Base-by-base conservation (phyloP, 2,888 invertebrate genomes). In the Lampropteryx suffumata region DNA sequence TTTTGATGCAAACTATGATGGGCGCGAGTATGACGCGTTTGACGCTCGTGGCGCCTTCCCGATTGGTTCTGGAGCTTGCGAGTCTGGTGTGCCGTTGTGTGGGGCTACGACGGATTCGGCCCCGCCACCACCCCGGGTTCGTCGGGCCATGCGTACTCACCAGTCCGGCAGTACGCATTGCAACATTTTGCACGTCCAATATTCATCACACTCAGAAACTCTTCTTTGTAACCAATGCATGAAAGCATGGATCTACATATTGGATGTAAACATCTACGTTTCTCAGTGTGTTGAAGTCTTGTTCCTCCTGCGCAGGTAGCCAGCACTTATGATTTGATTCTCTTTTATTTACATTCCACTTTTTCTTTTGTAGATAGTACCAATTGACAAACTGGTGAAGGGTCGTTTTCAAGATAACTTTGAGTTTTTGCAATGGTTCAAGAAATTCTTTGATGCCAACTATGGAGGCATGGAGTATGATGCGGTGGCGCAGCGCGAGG, bases 361-460 rank as follows among this genome's bases (percentile, higher is more conserved):
- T 79, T 76, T 86, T 88, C 79, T 84, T 88, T 91, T 91, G 79
- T 93, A 97, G 97, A 95, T 96, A 86, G 95, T 97, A 80, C 95
- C 97, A 69, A 96, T 98, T 82, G 97, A 98, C 92, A 95, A 92
- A 91, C 93, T 99, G 93, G 97, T 98, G 87, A 99, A 98, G 92
- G 98, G 97, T 86, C 95, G 98, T 74, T 99, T 99, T 92, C 99
- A 99, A 94, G 99, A 99, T 93, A 99, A 99, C 93, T 99, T 99
- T 94, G 99, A 99, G 91, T 99, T 99, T 92, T 95, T 99, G 74
- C 99, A 99, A 92, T 99, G 99, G 99, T 99, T 99, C 94, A 99
- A 99, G 94, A 98, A 98, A 90, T 99, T 99, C 92, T 99, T 98
- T 92, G 99, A 99, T 91, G 98, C 98, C 73, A 99, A 99, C 93